Conservation (phyloP, 1,140 invertebrate species). For the Heliothis subflexa region DNA sequence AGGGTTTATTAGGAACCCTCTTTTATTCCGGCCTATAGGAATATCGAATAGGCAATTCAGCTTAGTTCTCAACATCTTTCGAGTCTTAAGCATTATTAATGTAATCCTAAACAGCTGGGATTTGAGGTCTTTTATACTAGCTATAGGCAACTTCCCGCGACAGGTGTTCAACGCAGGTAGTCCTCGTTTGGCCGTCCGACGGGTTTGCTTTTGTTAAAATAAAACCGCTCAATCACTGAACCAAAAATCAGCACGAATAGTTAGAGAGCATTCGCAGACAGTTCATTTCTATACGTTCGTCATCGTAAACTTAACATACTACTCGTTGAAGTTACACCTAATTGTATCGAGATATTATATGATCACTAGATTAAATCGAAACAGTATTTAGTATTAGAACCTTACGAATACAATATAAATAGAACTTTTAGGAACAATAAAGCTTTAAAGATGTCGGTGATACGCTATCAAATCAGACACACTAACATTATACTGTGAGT, state of each 20-base stretch:
- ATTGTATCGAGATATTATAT: neutral
- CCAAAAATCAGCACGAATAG: slow-evolving; percentile 40
- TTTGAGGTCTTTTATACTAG: slow-evolving; percentile 48
- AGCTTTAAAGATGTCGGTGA: too few relatives aligned
- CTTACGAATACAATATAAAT: neutral
- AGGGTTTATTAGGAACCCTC: too few relatives aligned
- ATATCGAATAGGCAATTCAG: neutral
- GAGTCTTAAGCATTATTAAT: neutral
- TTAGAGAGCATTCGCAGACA: neutral
- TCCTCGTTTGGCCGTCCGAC: slow-evolving; percentile 51
- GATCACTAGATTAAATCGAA: neutral
- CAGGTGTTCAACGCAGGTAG: slow-evolving; percentile 82
- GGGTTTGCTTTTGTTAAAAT: slow-evolving; percentile 56
- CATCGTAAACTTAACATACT: too few relatives aligned
- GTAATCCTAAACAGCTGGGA: slow-evolving; percentile 12
- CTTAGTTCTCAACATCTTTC: neutral
- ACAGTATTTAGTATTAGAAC: neutral
- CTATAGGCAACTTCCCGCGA: slow-evolving; percentile 54
- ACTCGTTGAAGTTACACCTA: too few relatives aligned
- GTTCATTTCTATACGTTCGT: too few relatives aligned
- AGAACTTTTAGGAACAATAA: neutral
- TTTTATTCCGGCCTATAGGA: too few relatives aligned
- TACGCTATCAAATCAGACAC: too few relatives aligned
- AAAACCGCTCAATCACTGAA: slow-evolving; percentile 47
- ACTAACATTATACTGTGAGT: too few relatives aligned